phyloP scores from a whole-genome alignment of 2,888 invertebrate genomes.

The Hyalella azteca region DNA sequence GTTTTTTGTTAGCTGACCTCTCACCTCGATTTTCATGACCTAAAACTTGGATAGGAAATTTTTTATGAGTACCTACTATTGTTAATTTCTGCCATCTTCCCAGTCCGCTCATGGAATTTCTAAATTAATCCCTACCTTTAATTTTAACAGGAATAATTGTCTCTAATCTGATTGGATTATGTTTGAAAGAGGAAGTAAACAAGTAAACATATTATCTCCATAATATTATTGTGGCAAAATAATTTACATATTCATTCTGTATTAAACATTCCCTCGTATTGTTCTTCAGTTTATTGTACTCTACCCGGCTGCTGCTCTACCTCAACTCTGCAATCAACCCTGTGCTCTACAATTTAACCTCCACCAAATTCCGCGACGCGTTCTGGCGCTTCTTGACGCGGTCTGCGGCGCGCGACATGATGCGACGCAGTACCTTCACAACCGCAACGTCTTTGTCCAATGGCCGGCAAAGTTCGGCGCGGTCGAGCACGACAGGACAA shows the following conservation, averaged over 20 bases:
- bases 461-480: constrained; percentile 47
- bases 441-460: constrained; percentile 44
- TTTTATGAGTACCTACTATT: too few relatives aligned
- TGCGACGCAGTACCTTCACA: constrained; percentile 25
- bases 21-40: too few relatives aligned
- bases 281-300: constrained; percentile 46
- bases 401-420: background rate
- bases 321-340: constrained; percentile 91
- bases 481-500: constrained; percentile 40
- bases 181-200: too few relatives aligned
- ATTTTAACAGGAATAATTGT: too few relatives aligned
- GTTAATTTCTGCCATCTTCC: too few relatives aligned
- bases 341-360: constrained; percentile 88
- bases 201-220: background rate
- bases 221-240: background rate
- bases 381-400: constrained; percentile 66
- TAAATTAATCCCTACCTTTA: too few relatives aligned
- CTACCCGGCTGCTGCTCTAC: constrained; percentile 78
- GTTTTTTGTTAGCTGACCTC: too few relatives aligned
- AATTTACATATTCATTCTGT: background rate
- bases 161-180: too few relatives aligned
- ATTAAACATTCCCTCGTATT: too few relatives aligned
- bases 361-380: constrained; percentile 79
- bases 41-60: too few relatives aligned
- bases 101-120: too few relatives aligned